phyloP scores from a whole-genome alignment of 2,113 vertebrate species.

The Malurus alboscapulatus region DNA sequence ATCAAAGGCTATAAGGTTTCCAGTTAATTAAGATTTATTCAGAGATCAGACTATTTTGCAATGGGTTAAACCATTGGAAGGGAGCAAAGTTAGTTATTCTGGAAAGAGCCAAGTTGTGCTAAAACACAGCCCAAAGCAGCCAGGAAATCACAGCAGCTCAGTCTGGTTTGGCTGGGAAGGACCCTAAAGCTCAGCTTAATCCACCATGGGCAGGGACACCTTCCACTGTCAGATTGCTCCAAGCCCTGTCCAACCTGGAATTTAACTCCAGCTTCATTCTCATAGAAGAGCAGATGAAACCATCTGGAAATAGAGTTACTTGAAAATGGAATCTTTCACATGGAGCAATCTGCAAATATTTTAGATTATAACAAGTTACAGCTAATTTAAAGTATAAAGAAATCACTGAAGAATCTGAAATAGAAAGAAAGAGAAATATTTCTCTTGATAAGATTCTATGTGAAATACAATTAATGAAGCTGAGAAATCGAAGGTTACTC shows the following conservation, averaged over 20 bases:
- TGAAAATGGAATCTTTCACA: background rate
- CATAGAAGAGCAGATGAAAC: background rate
- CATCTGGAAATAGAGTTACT: background rate
- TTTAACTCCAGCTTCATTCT: background rate
- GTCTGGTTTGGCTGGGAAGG: rapidly evolving
- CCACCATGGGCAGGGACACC: background rate
- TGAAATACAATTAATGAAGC: background rate
- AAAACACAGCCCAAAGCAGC: background rate
- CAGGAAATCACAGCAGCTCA: background rate
- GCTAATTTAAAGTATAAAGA: background rate
- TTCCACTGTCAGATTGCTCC: rapidly evolving
- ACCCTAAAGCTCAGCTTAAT: too few relatives aligned
- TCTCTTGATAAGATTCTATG: background rate
- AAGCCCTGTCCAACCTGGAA: background rate
- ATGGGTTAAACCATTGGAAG: background rate
- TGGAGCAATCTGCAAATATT: background rate
- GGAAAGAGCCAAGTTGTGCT: background rate
- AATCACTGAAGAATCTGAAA: background rate
- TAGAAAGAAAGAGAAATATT: background rate
- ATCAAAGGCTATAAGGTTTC: background rate
- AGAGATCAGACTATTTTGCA: background rate
- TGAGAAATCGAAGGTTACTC: background rate
- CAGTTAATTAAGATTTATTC: background rate
- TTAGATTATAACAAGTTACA: background rate
- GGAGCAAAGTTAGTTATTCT: background rate